Evolutionary conservation across 2,797 vertebrate species (phyloP).

Genomic region (Trematomus bernacchii): DNA sequence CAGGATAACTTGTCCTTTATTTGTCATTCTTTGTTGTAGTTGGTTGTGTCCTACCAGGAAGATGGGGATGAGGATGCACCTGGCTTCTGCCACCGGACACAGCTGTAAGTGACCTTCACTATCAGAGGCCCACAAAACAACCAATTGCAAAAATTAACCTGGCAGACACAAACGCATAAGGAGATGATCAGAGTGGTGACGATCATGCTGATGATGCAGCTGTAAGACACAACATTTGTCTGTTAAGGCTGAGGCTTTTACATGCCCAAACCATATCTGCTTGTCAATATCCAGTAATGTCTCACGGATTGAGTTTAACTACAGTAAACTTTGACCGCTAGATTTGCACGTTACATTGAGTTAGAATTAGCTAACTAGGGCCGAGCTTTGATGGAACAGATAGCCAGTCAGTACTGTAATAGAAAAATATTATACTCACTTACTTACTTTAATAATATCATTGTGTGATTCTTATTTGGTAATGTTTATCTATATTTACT

Average conservation of each 20-base stretch:
- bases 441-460: too few species aligned
- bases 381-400: not conserved
- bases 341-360: too few species aligned
- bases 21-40: slow-evolving; percentile 60
- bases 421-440: too few species aligned
- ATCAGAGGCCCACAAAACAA: slow-evolving; percentile 46
- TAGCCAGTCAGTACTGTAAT: too few species aligned
- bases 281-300: slow-evolving; percentile 4
- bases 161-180: slow-evolving; percentile 17
- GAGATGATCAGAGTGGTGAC: not conserved
- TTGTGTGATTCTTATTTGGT: too few species aligned
- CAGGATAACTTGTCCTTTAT: slow-evolving; percentile 46
- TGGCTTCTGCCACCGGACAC: slow-evolving; percentile 56
- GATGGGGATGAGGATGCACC: slow-evolving; percentile 68
- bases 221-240: slow-evolving; percentile 4
- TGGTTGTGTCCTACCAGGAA: slow-evolving; percentile 75
- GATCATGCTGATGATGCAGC: not conserved
- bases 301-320: too few species aligned
- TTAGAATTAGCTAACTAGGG: not conserved
- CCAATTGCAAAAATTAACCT: slow-evolving; percentile 20
- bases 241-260: not conserved
- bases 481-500: too few species aligned
- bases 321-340: too few species aligned
- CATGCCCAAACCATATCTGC: not conserved
- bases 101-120: slow-evolving; percentile 62